Evolutionary conservation across 1,140 invertebrate species (phyloP), one percentile per base, ranked within the genome.

Genomic region (Macrostomum lignano): DNA sequence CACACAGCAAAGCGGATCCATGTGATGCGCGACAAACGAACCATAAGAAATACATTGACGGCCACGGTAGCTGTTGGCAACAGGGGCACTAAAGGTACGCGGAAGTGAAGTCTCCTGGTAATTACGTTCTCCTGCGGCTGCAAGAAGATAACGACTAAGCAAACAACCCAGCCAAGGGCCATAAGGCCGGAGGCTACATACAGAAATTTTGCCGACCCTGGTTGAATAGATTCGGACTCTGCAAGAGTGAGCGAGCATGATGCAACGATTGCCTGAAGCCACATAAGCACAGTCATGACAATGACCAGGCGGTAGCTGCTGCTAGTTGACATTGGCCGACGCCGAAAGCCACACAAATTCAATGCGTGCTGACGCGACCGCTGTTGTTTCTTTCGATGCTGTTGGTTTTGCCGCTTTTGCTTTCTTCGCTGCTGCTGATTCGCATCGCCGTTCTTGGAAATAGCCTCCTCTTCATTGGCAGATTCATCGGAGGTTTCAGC

Each of bases 11-110:
- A 74, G 44, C 75, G 65, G 28, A 77, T 65, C 77, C 77, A 84
- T 2, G 77, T 82, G 39, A 68, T 63, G 19, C 62, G 47, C 44
- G 74, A 69, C 34, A 86, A 58, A 53, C 78, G 73, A 41, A 76
- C 63, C 73, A 82, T 84, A 17, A 86, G 61, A 51, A 75, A 74
- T 24, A 78, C 51, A 54, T 86, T 86, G 39, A 74, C 67, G 28
- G 78, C 67, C 35, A 82, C 70, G 49, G 73, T 77, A 1, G 75
- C 43, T 38, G 70, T 69, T 1, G 78, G 77, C 24, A 82, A 61
- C 15, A 77, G 56, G 1, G 79, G 79, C 9, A 86, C 75, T 14
- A 74, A 57, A 1, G 77, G 77, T 25, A 75, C 75, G 69, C 77
- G 37, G 28, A 42, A 58, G 14, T 11, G 39, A 36, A 39, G 40